Base-by-base conservation (phyloP, 2,888 invertebrate genomes). In the Brachypterus glaber region DNA sequence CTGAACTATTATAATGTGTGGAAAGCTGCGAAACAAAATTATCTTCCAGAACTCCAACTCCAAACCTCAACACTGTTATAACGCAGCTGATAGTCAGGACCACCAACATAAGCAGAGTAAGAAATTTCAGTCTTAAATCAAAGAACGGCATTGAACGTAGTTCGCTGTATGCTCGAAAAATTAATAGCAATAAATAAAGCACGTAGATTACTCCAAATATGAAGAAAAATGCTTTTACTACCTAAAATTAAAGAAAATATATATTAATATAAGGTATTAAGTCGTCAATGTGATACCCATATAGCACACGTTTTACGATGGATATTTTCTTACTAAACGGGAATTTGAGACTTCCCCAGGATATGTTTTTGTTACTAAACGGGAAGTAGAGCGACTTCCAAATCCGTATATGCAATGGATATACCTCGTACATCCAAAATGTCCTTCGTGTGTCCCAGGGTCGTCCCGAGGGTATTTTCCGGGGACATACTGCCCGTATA, bases 91-190 rank as follows among this genome's bases (percentile, higher is more conserved):
- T 79, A 15, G 76, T 69, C 7, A 88, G 67, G 3, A 91, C 89
- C 8, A 91, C 79, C 13, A 82, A 68, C 72, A 91, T 90, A 38
- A 91, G 69, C 21, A 86, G 70, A 0, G 95, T 92, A 48, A 93
- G 69, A 66, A 95, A 93, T 63, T 91, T 88, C 41, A 96, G 71
- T 34, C 96, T 74, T 60, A 92, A 77, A 95, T 95, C 95, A 68
- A 97, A 96, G 69, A 87, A 96, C 44, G 96, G 95, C 95, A 97
- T 95, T 25, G 89, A 86, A 55, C 93, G 75, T 35, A 97, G 71
- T 67, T 97, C 96, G 45, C 86, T 90, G 64, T 93, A 96, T 14
- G 96, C 91, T 59, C 84, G 79, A 41, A 95, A 67, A 50, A 95
- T 78, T 45, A 96, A 70, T 54, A 88, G 75, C 15, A 82, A 62